Conservation (phyloP, 2,797 vertebrate genomes). For the Enteromius thamalakanensis region DNA sequence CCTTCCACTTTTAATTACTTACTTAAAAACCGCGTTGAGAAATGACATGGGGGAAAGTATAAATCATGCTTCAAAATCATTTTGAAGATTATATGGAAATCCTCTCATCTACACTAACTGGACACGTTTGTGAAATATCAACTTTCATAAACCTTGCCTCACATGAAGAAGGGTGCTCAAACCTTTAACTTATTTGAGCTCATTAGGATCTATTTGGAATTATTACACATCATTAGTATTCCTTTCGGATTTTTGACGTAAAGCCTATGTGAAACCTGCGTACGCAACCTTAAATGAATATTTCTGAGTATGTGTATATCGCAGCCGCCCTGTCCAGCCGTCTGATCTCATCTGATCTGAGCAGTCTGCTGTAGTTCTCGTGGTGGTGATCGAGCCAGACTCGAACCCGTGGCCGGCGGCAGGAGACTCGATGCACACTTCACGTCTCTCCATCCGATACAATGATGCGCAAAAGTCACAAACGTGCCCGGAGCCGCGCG, state of each 20-base stretch:
- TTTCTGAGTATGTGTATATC: neutral
- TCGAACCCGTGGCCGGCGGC: neutral
- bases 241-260: neutral
- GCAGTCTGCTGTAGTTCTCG: neutral
- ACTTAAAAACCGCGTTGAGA: neutral
- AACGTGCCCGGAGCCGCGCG: slow-evolving; percentile 14
- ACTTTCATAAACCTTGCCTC: neutral
- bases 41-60: neutral
- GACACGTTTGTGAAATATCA: neutral
- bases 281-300: neutral
- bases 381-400: neutral
- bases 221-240: neutral
- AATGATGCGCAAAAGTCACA: neutral
- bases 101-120: neutral
- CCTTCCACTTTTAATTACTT: neutral
- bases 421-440: neutral
- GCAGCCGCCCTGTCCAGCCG: neutral
- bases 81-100: neutral
- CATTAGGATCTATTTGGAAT: neutral
- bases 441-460: neutral
- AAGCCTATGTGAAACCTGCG: neutral
- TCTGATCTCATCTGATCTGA: neutral
- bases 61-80: neutral
- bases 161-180: neutral
- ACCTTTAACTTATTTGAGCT: neutral